Conservation (phyloP, 2,888 invertebrate species). For the Psococerastis gibbosa region DNA sequence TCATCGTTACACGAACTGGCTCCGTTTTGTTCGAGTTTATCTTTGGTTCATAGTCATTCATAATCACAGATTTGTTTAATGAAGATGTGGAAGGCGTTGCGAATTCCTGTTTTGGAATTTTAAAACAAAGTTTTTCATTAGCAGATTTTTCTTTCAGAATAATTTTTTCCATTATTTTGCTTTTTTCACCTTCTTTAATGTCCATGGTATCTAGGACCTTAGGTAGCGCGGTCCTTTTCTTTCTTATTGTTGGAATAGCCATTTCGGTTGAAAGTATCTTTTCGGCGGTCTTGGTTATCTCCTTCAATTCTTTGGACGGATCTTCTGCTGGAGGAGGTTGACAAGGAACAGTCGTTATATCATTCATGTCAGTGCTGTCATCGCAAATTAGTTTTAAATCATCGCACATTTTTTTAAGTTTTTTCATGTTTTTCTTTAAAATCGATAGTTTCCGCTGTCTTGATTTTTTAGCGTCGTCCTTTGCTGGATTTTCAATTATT, state of each 20-base stretch:
- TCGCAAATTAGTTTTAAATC: constrained; percentile 4
- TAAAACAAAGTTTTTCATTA: constrained; percentile 4
- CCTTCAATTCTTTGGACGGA: background rate
- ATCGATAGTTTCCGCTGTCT: background rate
- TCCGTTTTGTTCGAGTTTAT: background rate
- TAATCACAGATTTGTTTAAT: background rate
- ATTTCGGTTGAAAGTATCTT: background rate
- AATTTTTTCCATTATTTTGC: background rate
- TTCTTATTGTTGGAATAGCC: too few species aligned
- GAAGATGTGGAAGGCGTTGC: background rate
- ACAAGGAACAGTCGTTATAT: too few species aligned
- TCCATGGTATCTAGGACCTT: too few species aligned
- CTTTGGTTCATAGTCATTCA: too few species aligned
- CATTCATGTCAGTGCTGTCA: background rate
- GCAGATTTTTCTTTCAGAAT: background rate
- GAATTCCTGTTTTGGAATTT: constrained; percentile 2
- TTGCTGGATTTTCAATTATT: too few species aligned
- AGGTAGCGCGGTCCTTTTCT: background rate
- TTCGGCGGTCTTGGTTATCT: background rate
- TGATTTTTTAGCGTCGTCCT: too few species aligned
- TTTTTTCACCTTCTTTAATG: background rate
- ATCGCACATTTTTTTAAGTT: background rate
- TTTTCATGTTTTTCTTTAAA: background rate
- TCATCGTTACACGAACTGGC: background rate
- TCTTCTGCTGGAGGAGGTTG: background rate